Percentiles rank a stretch among this genome's conserved stretches.
These are phyloP conservation scores for Poecilia picta DNA, from an alignment of 2,797 vertebrate genomes.

Conservation along the genomic window DNA sequence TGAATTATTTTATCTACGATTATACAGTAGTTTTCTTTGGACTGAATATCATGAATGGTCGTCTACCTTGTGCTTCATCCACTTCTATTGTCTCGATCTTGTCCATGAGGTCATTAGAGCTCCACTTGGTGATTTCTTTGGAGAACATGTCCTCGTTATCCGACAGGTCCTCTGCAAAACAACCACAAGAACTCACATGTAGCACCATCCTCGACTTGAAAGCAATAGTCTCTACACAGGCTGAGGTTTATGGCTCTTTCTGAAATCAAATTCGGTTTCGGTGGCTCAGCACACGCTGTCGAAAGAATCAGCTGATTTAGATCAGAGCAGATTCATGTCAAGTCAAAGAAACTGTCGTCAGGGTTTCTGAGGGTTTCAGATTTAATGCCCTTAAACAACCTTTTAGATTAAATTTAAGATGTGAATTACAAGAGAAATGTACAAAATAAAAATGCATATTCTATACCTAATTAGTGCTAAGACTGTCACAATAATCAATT, in stretches of 20 bases:
- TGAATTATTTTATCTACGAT: neutral
- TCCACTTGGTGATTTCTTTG: slow-evolving; percentile 98
- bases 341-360: neutral
- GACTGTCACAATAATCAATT: too few relatives aligned
- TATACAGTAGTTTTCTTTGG: neutral
- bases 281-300: neutral
- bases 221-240: neutral
- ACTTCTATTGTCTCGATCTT: slow-evolving; percentile 90
- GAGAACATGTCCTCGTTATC: slow-evolving; percentile 91
- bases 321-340: neutral
- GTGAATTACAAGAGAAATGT: too few relatives aligned
- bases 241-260: neutral
- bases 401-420: too few relatives aligned
- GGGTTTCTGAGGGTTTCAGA: too few relatives aligned
- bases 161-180: slow-evolving; percentile 89
- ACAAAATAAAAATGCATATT: too few relatives aligned
- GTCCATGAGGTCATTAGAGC: slow-evolving; percentile 97
- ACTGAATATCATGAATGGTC: neutral
- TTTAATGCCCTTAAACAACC: too few relatives aligned
- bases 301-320: neutral
- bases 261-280: neutral
- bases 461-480: too few relatives aligned
- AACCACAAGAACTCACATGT: neutral
- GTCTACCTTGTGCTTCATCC: slow-evolving; percentile 88
- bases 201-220: neutral